Conservation (phyloP, 2,113 vertebrate genomes). For the Centropristis striata region DNA sequence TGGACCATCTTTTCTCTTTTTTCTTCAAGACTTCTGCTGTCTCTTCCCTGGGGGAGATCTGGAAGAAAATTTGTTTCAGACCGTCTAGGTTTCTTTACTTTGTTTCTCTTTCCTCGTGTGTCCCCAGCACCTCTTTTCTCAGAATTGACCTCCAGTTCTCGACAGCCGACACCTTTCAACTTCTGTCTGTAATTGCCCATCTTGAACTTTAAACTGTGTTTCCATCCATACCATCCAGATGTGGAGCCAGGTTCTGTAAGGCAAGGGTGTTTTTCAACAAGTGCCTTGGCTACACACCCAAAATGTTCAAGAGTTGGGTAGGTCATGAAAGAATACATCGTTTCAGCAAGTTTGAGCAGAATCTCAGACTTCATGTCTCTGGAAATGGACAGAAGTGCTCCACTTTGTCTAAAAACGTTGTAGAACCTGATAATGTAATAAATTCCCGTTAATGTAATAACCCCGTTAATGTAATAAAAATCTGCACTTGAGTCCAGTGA, state of each 20-base stretch:
- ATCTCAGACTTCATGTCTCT: not conserved
- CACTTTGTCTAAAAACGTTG: not conserved
- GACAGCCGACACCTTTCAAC: not conserved
- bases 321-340: not conserved
- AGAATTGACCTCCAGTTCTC: not conserved
- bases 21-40: not conserved
- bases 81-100: not conserved
- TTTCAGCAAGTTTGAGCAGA: not conserved
- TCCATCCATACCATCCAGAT: too few species aligned
- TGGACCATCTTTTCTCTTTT: not conserved
- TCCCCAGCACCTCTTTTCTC: not conserved
- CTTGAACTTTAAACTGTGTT: too few species aligned
- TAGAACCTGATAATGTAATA: too few species aligned
- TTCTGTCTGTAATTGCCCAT: not conserved
- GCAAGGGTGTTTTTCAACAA: not conserved
- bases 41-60: conserved; percentile 2
- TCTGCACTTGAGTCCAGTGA: too few species aligned
- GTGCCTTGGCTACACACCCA: not conserved
- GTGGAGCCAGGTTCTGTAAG: too few species aligned
- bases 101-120: not conserved
- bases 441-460: too few species aligned
- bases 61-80: not conserved
- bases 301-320: not conserved
- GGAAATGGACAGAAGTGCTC: not conserved
- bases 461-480: too few species aligned